These are phyloP conservation scores for Tetramorium bicarinatum DNA, from an alignment of 2,888 invertebrate species.

Conservation along the genomic window DNA sequence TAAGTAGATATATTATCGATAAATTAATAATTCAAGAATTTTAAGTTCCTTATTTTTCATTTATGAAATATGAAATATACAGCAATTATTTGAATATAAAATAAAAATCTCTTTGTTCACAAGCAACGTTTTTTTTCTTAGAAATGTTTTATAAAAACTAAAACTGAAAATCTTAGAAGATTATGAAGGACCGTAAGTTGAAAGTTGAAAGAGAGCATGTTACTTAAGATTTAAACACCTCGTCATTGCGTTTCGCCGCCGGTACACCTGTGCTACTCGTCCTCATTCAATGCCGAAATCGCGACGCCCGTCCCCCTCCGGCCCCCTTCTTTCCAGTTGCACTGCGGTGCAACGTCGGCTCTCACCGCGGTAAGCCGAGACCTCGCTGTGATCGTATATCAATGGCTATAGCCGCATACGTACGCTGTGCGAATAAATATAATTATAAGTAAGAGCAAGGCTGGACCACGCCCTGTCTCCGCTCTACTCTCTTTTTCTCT, in stretches of 20 bases:
- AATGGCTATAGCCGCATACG: constrained; percentile 76
- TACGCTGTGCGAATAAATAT: constrained; percentile 81
- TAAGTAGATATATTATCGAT: background rate
- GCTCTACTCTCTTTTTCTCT: constrained; percentile 80
- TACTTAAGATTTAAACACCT: constrained; percentile 23
- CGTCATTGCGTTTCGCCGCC: background rate
- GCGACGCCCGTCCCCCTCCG: background rate
- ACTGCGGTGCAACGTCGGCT: constrained; percentile 23
- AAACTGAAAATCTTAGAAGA: background rate
- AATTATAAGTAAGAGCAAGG: constrained; percentile 85
- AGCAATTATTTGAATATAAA: background rate
- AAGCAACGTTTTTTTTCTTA: background rate
- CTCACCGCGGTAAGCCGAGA: constrained; percentile 74
- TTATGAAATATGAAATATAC: background rate
- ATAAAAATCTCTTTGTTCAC: background rate
- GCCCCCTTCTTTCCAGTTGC: background rate
- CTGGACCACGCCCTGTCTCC: constrained; percentile 86
- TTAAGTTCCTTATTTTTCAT: background rate
- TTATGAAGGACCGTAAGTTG: background rate
- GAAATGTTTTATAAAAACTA: background rate
- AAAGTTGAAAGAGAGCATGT: background rate
- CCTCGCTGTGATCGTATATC: constrained; percentile 81
- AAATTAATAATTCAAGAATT: constrained; percentile 15
- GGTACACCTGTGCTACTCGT: constrained; percentile 37
- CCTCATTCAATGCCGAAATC: constrained; percentile 45